phyloP scores from a whole-genome alignment of 2,113 vertebrate genomes.

The Epinephelus lanceolatus region DNA sequence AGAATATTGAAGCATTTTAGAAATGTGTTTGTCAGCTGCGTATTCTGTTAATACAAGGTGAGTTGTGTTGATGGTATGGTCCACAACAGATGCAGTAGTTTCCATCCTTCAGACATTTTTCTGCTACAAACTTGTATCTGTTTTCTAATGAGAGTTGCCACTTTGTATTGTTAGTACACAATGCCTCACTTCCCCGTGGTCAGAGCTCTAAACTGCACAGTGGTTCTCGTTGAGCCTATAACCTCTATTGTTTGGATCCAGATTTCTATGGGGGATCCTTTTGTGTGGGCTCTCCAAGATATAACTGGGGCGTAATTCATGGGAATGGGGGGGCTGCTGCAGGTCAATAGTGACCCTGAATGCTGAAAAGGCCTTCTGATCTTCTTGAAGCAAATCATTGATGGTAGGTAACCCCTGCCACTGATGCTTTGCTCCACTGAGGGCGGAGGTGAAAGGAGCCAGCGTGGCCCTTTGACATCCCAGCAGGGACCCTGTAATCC shows the following conservation, averaged over 20 bases:
- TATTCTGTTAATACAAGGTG: no score
- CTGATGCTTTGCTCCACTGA: constrained; percentile 69
- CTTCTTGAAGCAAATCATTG: constrained; percentile 85
- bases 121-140: not conserved
- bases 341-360: constrained; percentile 81
- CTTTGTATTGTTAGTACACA: constrained; percentile 42
- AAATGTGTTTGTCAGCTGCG: no score
- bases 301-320: constrained; percentile 74
- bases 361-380: constrained; percentile 82
- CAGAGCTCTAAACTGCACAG: constrained; percentile 26
- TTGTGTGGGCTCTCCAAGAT: constrained; percentile 63
- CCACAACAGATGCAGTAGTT: not conserved
- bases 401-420: constrained; percentile 73
- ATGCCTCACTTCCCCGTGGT: constrained; percentile 41
- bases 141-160: constrained; percentile 25
- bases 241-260: constrained; percentile 56
- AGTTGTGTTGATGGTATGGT: no score
- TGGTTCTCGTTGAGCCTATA: constrained; percentile 47
- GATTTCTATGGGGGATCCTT: constrained; percentile 47
- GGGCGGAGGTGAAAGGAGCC: constrained; percentile 80
- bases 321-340: constrained; percentile 80
- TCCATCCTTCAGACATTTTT: not conserved
- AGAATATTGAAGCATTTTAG: no score
- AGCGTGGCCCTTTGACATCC: constrained; percentile 74
- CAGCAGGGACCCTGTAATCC: constrained; percentile 77